phyloP scores from a whole-genome alignment of 1,140 invertebrate genomes.

The Bradynema listronoti region DNA sequence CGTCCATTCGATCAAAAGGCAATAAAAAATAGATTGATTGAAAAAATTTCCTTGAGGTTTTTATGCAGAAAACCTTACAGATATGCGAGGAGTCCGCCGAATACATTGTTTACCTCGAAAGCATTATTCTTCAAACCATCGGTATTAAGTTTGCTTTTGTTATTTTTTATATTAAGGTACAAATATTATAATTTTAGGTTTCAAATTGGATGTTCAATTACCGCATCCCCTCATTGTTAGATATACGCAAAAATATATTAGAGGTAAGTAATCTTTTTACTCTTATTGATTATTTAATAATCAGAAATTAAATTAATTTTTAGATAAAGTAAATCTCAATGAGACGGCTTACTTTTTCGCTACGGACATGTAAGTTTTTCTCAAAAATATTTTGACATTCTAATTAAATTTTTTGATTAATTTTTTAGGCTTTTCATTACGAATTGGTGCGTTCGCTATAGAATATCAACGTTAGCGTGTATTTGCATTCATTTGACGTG shows the following conservation, averaged over 20 bases:
- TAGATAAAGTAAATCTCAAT: conserved; percentile 8
- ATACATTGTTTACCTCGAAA: conserved; percentile 38
- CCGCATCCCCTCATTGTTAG: conserved; percentile 36
- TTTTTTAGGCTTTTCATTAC: no score
- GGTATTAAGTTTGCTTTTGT: conserved; percentile 16
- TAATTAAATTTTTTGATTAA: no score
- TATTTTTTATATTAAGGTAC: neutral
- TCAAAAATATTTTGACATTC: no score
- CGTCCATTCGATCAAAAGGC: neutral
- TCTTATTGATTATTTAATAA: neutral
- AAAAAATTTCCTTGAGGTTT: neutral
- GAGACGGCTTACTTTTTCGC: conserved; percentile 37
- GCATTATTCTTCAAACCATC: conserved; percentile 41
- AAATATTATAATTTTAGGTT: conserved; percentile 19
- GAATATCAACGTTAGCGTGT: no score
- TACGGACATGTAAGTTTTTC: conserved; percentile 38
- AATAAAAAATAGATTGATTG: neutral
- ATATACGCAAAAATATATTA: conserved; percentile 14
- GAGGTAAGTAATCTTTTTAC: conserved; percentile 2
- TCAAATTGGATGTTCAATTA: conserved; percentile 34
- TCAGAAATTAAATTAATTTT: neutral
- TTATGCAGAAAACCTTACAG: conserved; percentile 15
- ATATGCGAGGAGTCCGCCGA: conserved; percentile 22
- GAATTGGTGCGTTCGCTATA: no score
- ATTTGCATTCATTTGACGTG: no score